These are phyloP conservation scores for Steromphala cineraria DNA, from an alignment of 2,888 invertebrate species.

Conservation along the genomic window DNA sequence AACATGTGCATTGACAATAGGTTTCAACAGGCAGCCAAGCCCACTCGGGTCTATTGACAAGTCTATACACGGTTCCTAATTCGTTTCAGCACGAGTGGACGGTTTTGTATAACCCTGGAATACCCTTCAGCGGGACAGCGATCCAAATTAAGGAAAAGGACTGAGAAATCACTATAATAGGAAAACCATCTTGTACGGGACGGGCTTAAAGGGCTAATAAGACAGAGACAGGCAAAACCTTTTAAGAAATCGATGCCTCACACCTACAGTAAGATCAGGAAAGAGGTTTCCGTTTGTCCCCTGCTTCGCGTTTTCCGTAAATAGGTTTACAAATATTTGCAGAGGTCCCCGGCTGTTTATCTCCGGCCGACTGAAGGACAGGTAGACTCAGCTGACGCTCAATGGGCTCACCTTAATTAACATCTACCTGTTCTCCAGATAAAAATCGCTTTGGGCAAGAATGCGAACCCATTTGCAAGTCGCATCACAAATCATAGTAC, in stretches of 20 bases:
- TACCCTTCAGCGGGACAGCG: background rate
- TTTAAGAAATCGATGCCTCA: constrained; percentile 4
- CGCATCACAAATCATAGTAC: background rate
- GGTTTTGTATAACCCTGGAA: background rate
- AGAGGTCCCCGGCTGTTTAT: background rate
- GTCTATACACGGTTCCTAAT: background rate
- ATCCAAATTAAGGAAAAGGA: background rate
- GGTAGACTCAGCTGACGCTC: background rate
- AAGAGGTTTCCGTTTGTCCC: background rate
- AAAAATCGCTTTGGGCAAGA: background rate
- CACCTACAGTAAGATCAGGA: background rate
- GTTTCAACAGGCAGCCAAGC: too few relatives aligned
- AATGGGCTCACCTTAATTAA: background rate
- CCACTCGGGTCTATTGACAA: too few relatives aligned
- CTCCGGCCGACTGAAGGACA: background rate
- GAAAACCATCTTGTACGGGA: background rate
- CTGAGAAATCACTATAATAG: background rate
- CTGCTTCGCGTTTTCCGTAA: background rate
- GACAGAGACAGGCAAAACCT: constrained; percentile 1
- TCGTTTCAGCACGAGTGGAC: background rate
- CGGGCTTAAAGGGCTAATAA: background rate
- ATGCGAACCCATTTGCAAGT: background rate
- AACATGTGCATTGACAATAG: too few relatives aligned
- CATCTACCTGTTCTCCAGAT: background rate
- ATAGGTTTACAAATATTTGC: constrained; percentile 5